phyloP scores from a whole-genome alignment of 2,113 vertebrate species.

The Neopipo cinnamomea region DNA sequence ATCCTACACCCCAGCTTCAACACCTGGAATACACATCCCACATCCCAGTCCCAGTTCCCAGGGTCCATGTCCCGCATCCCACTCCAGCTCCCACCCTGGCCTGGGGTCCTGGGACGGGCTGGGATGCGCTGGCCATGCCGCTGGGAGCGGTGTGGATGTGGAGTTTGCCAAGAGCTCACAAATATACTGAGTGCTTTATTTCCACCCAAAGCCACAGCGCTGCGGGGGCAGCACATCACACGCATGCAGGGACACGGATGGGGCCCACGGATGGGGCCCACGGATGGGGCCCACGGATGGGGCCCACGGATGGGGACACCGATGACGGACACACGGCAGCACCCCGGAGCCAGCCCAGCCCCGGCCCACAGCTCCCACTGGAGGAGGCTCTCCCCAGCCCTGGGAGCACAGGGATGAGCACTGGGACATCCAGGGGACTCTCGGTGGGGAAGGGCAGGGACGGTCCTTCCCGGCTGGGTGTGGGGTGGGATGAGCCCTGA shows the following conservation, averaged over 20 bases:
- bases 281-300: not conserved
- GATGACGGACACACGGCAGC: not conserved
- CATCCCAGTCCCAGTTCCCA: accelerated
- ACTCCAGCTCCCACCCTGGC: not conserved
- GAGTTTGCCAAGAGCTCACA: not conserved
- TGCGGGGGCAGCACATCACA: not conserved
- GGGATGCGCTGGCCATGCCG: accelerated
- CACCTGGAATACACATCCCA: not conserved
- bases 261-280: not conserved
- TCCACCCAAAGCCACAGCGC: not conserved
- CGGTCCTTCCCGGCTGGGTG: accelerated
- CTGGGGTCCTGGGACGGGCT: not conserved
- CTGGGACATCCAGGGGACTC: not conserved
- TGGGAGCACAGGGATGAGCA: accelerated
- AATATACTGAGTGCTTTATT: constrained; percentile 49
- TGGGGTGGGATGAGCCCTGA: not conserved
- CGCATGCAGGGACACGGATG: not conserved
- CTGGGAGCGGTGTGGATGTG: not conserved
- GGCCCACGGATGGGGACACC: not conserved
- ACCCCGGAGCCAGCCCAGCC: accelerated
- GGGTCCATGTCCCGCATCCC: not conserved
- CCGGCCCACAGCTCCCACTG: accelerated
- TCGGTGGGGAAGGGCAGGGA: not conserved
- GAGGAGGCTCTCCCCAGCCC: not conserved
- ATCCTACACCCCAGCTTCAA: not conserved